phyloP scores from a whole-genome alignment of 2,888 invertebrate species.

The Chymomyza caudatula region DNA sequence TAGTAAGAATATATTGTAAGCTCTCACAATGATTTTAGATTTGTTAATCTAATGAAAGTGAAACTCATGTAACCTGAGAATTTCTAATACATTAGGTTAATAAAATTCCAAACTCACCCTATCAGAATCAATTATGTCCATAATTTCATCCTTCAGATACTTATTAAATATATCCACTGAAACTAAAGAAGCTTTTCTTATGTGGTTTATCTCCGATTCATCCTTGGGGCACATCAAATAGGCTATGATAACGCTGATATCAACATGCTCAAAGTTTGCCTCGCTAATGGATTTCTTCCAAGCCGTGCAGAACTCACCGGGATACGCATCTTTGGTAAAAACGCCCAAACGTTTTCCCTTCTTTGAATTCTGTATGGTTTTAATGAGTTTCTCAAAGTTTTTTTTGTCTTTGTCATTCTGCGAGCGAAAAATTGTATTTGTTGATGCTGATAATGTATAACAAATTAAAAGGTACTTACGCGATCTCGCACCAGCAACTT shows the following conservation, averaged over 20 bases:
- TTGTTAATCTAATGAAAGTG: too few relatives aligned
- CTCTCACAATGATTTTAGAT: too few relatives aligned
- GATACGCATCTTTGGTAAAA: conserved; percentile 95
- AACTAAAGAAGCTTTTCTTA: conserved; percentile 95
- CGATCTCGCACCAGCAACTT: conserved; percentile 93
- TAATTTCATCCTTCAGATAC: conserved; percentile 97
- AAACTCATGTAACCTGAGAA: too few relatives aligned
- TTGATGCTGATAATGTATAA: background rate
- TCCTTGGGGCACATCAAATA: conserved; percentile 96
- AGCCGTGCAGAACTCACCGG: conserved; percentile 94
- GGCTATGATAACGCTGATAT: conserved; percentile 91
- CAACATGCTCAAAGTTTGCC: conserved; percentile 90
- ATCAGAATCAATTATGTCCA: conserved; percentile 99
- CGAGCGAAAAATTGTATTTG: conserved; percentile 48
- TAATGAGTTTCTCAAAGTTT: conserved; percentile 88
- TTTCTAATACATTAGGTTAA: background rate
- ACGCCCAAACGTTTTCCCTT: conserved; percentile 92
- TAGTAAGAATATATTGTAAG: background rate
- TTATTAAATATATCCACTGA: conserved; percentile 97
- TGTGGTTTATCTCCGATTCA: conserved; percentile 91
- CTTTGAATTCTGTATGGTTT: conserved; percentile 91
- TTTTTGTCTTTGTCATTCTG: conserved; percentile 94
- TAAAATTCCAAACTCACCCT: conserved; percentile 80
- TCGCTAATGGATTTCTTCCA: conserved; percentile 90
- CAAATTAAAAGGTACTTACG: conserved; percentile 80